Evolutionary conservation across 1,140 invertebrate species (phyloP).

Genomic region (Wasmannia auropunctata): DNA sequence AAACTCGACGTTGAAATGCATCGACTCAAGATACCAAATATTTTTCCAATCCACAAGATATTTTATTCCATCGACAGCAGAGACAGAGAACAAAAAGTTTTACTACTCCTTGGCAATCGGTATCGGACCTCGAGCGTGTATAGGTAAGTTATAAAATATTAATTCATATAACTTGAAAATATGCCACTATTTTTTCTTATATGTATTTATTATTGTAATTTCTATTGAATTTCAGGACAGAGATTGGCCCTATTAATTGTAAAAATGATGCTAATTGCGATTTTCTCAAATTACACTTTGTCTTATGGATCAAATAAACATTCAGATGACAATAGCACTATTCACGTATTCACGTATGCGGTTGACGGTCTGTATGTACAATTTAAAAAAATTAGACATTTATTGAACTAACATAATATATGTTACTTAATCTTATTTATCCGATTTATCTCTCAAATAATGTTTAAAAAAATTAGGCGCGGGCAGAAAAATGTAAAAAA

Average conservation of each 20-base stretch:
- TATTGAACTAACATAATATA: background rate
- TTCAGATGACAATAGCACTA: constrained; percentile 43
- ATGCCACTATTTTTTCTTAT: background rate
- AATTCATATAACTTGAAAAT: background rate
- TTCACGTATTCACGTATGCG: constrained; percentile 72
- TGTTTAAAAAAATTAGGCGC: no score
- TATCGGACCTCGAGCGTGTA: constrained; percentile 76
- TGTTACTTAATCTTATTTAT: background rate
- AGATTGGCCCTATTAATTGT: constrained; percentile 88
- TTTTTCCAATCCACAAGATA: constrained; percentile 71
- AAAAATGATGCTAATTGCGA: constrained; percentile 86
- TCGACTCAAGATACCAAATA: constrained; percentile 82
- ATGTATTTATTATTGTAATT: background rate
- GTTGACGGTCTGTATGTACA: constrained; percentile 69
- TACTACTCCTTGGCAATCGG: constrained; percentile 74
- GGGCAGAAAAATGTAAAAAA: background rate
- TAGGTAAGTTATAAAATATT: constrained; percentile 73
- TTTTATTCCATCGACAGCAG: constrained; percentile 76
- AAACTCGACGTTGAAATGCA: no score
- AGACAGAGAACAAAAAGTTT: constrained; percentile 55
- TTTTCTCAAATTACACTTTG: constrained; percentile 82
- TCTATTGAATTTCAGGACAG: constrained; percentile 81
- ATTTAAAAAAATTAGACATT: constrained; percentile 59
- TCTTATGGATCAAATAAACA: constrained; percentile 72
- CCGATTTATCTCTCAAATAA: background rate